A percentile compares a stretch with the other conserved stretches of the same genome.
phyloP scores from a whole-genome alignment of 1,140 invertebrate genomes.

The Lutraria rhynchaena region DNA sequence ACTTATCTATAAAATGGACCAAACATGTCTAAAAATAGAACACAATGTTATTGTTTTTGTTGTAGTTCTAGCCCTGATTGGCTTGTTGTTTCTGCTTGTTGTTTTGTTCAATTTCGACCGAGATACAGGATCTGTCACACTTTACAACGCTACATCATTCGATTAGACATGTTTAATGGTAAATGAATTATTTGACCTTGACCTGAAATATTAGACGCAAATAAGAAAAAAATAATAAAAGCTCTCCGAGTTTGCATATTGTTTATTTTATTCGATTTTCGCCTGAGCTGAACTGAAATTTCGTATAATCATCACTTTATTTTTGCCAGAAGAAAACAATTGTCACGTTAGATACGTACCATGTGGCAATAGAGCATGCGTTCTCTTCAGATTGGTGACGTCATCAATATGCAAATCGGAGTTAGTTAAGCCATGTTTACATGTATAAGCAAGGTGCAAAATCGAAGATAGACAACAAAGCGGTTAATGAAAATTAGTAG shows the following conservation, averaged over 20 bases:
- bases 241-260: conserved; percentile 36
- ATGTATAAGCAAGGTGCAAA: conserved; percentile 1
- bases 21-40: background rate
- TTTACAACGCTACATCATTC: conserved; percentile 6
- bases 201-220: conserved; percentile 11
- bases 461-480: background rate
- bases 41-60: background rate
- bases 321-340: too few relatives aligned
- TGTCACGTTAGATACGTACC: too few relatives aligned
- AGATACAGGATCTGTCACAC: background rate
- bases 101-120: conserved; percentile 26
- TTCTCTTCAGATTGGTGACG: too few relatives aligned
- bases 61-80: conserved; percentile 13
- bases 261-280: too few relatives aligned
- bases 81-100: conserved; percentile 1
- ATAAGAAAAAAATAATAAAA: background rate
- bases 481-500: too few relatives aligned
- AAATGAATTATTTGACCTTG: conserved; percentile 1
- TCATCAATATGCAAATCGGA: conserved; percentile 33
- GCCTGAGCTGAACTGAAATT: too few relatives aligned
- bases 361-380: too few relatives aligned
- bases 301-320: too few relatives aligned
- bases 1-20: background rate
- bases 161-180: background rate
- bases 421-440: background rate